Evolutionary conservation across 2,797 vertebrate genomes (phyloP).

Genomic region (Sarcophilus harrisii): DNA sequence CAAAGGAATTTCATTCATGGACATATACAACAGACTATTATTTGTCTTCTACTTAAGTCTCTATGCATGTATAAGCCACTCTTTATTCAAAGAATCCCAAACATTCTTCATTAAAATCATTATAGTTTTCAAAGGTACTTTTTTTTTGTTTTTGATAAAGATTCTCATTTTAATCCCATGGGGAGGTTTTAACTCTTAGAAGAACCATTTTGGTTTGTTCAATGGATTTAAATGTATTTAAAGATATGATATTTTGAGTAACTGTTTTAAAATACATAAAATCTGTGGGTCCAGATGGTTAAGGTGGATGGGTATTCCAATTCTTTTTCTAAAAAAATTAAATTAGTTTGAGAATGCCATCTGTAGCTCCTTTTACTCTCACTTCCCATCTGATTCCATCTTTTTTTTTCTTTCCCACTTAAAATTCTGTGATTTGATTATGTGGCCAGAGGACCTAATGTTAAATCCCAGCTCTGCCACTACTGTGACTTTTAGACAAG

Average conservation of each 20-base stretch:
- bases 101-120: not conserved
- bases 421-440: not conserved
- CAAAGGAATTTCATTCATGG: slow-evolving; percentile 23
- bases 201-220: not conserved
- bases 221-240: not conserved
- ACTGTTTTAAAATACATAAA: not conserved
- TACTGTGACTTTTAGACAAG: not conserved
- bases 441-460: not conserved
- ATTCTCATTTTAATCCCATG: slow-evolving; percentile 12
- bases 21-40: not conserved
- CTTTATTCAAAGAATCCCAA: slow-evolving; percentile 41
- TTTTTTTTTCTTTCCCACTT: not conserved
- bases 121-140: not conserved
- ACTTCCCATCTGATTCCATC: not conserved
- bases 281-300: not conserved
- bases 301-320: not conserved
- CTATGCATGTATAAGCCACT: not conserved
- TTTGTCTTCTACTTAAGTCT: slow-evolving; percentile 43
- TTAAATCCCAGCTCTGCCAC: not conserved
- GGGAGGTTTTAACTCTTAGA: not conserved
- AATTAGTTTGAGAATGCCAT: not conserved
- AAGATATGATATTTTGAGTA: not conserved
- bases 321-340: not conserved
- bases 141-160: not conserved
- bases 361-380: not conserved